phyloP scores from a whole-genome alignment of 2,888 invertebrate species.

The Tenthredo mesomela region DNA sequence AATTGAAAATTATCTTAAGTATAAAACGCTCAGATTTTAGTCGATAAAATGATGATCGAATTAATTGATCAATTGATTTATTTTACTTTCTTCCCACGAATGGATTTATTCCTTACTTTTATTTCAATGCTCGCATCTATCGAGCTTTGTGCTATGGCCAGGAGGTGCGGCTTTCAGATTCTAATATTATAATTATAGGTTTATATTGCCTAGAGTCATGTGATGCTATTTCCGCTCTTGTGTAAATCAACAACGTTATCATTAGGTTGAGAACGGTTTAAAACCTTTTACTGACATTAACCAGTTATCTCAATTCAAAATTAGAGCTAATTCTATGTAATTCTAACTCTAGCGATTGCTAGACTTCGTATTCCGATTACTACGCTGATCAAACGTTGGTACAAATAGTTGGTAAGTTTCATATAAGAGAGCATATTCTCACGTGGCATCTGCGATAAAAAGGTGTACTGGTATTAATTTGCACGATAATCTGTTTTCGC shows the following conservation, averaged over 20 bases:
- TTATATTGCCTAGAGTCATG: constrained; percentile 34
- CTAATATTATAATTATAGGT: constrained; percentile 32
- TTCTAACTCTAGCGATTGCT: not conserved
- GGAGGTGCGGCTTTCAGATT: constrained; percentile 20
- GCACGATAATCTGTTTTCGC: not conserved
- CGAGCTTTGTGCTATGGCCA: not conserved
- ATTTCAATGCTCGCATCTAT: constrained; percentile 4
- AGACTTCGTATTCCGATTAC: not conserved
- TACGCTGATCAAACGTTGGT: not conserved
- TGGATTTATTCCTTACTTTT: not conserved
- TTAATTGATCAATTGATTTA: no score
- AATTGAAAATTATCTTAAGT: not conserved
- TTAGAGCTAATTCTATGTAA: not conserved
- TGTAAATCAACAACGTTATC: constrained; percentile 14
- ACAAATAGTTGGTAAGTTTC: not conserved
- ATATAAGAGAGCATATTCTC: not conserved
- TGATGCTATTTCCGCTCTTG: constrained; percentile 39
- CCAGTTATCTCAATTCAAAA: not conserved
- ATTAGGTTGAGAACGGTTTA: constrained; percentile 19
- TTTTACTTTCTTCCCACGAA: not conserved
- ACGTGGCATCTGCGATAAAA: not conserved
- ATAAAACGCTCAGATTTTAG: not conserved
- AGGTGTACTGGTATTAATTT: not conserved
- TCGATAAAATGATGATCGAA: not conserved
- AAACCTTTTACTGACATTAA: constrained; percentile 30